These are phyloP conservation scores for Hypothenemus hampei DNA, from an alignment of 1,140 invertebrate species.

Conservation along the genomic window DNA sequence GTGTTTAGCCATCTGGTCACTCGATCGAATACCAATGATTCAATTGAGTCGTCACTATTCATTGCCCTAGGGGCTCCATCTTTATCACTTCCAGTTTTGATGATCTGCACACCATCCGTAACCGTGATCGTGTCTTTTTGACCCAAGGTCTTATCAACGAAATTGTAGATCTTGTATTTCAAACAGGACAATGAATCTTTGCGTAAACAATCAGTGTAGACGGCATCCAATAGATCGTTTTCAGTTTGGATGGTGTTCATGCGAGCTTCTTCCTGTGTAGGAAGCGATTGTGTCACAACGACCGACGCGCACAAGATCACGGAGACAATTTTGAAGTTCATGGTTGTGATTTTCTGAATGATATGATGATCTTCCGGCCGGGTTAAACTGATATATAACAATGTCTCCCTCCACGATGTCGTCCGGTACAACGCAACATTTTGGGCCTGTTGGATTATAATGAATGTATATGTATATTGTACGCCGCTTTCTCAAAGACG, in stretches of 20 bases:
- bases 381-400: conserved; percentile 43
- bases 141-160: conserved; percentile 73
- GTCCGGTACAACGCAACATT: conserved; percentile 39
- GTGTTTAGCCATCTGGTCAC: conserved; percentile 69
- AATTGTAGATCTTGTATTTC: conserved; percentile 78
- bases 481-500: conserved; percentile 46
- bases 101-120: conserved; percentile 73
- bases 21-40: conserved; percentile 60
- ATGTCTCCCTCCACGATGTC: conserved; percentile 37
- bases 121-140: conserved; percentile 71
- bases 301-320: conserved; percentile 51
- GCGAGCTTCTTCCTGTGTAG: conserved; percentile 57
- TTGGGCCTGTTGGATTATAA: conserved; percentile 46
- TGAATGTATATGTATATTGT: conserved; percentile 42
- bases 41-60: conserved; percentile 58
- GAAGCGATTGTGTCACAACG: conserved; percentile 55
- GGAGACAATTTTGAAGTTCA: conserved; percentile 35
- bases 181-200: conserved; percentile 77
- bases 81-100: conserved; percentile 59
- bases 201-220: conserved; percentile 69
- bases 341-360: conserved; percentile 28
- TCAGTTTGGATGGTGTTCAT: conserved; percentile 59
- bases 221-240: conserved; percentile 69
- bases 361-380: conserved; percentile 35
- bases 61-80: conserved; percentile 67